Evolutionary conservation across 2,888 invertebrate species (phyloP).

Genomic region (Carabus problematicus): DNA sequence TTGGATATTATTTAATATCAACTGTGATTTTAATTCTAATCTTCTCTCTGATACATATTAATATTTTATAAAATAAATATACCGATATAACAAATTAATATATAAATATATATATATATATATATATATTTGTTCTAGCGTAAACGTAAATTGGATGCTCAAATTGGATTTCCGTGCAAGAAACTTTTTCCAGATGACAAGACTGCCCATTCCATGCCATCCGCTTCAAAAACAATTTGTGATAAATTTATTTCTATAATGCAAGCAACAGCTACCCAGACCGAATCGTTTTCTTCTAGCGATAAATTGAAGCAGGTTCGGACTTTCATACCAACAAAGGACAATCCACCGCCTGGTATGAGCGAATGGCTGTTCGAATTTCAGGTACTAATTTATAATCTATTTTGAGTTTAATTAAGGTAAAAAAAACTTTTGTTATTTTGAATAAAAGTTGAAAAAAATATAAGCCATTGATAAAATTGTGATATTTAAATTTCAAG

Average conservation of each 20-base stretch:
- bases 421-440: constrained; percentile 26
- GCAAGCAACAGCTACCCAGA: constrained; percentile 40
- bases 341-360: constrained; percentile 80
- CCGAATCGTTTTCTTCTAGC: constrained; percentile 40
- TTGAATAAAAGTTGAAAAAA: constrained; percentile 16
- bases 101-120: constrained; percentile 4
- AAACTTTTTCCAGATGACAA: constrained; percentile 62
- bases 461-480: constrained; percentile 4
- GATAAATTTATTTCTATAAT: constrained; percentile 41
- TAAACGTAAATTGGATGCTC: constrained; percentile 61
- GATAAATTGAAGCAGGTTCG: constrained; percentile 48
- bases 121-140: constrained; percentile 53
- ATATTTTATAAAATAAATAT: constrained; percentile 13
- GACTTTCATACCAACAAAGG: constrained; percentile 76
- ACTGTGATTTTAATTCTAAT: constrained; percentile 50
- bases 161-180: constrained; percentile 63
- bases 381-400: constrained; percentile 60
- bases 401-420: neutral
- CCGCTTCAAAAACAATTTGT: constrained; percentile 41
- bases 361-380: constrained; percentile 78
- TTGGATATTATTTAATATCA: constrained; percentile 16
- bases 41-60: constrained; percentile 59
- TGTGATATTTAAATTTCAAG: constrained; percentile 30
- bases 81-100: no score
- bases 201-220: constrained; percentile 43